Base-by-base conservation (phyloP, 2,888 invertebrate species). In the Oxycera nigricornis region DNA sequence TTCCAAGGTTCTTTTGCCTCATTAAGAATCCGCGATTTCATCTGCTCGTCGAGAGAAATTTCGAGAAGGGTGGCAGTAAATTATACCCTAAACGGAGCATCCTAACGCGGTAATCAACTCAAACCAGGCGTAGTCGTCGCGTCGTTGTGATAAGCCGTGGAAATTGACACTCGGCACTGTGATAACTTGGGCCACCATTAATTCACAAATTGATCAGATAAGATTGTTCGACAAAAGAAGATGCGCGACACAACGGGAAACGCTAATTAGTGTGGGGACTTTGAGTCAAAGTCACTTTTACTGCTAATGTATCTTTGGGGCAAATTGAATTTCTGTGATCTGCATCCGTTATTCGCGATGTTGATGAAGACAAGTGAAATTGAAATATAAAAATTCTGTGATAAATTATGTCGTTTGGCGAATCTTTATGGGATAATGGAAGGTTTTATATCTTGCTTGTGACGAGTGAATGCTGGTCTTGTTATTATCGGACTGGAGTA, bases 161-260 rank as follows among this genome's bases (percentile, higher is more conserved):
- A 73, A 73, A 75, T 73, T 75, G 73, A 62, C 62, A 73, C 70
- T 68, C 46, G 46, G 50, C 31, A 24, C 46, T 46, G 35, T 68
- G 55, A 73, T 75, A 73, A 39, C 59, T 73, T 46, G 50, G 67
- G 73, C 41, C 30, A 20, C 70, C 75, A 75, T 75, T 75, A 75
- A 75, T 73, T 75, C 67, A 26, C 17, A 73, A 72, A 73, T 73
- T 73, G 73, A 75, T 75, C 75, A 46, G 75, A 75, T 75, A 75
- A 73, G 50, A 72, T 72, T 72, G 72, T 62, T 24, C 39, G 67
- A 41, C 24, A 35, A 57, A 55, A 55, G 41, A 57, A 55, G 57
- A 72, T 57, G 59, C 50, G 70, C 52, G 55, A 52, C 31, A 52
- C 55, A 35, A 70, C 55, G 52, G 70, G 26, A 59, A 59, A 72